These are phyloP conservation scores for Neelides sp. DNA, from an alignment of 1,140 invertebrate genomes.

Conservation along the genomic window DNA sequence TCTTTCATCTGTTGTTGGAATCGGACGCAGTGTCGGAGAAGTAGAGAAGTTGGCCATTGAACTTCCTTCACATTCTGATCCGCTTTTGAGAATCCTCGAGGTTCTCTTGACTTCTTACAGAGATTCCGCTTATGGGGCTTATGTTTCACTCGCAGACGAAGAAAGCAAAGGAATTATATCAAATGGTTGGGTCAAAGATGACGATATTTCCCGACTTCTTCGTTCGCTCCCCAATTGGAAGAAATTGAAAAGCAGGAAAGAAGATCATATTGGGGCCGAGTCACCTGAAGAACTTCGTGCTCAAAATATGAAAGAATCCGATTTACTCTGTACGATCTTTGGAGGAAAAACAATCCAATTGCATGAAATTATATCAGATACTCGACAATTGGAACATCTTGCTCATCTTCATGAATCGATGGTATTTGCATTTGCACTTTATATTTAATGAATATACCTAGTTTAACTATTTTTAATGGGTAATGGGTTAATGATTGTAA, in stretches of 20 bases:
- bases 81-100: slow-evolving; percentile 55
- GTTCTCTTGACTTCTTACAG: slow-evolving; percentile 57
- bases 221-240: slow-evolving; percentile 73
- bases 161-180: slow-evolving; percentile 70
- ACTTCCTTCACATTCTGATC: slow-evolving; percentile 55
- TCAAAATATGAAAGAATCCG: slow-evolving; percentile 74
- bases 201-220: slow-evolving; percentile 60
- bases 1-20: slow-evolving; percentile 45
- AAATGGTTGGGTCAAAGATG: slow-evolving; percentile 83
- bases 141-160: slow-evolving; percentile 58
- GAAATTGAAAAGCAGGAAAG: slow-evolving; percentile 49
- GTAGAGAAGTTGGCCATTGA: slow-evolving; percentile 54
- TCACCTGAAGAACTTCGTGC: slow-evolving; percentile 63
- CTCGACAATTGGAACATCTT: slow-evolving; percentile 61
- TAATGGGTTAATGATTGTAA: slow-evolving; percentile 21
- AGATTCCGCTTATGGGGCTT: slow-evolving; percentile 61
- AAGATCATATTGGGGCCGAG: slow-evolving; percentile 43
- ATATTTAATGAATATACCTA: slow-evolving; percentile 4
- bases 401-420: slow-evolving; percentile 84
- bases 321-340: slow-evolving; percentile 69
- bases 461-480: slow-evolving; percentile 30
- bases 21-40: slow-evolving; percentile 55
- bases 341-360: slow-evolving; percentile 38
- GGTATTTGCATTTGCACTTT: slow-evolving; percentile 41
- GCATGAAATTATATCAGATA: slow-evolving; percentile 69